Percentiles rank a stretch among this genome's conserved stretches.
Evolutionary conservation across 2,113 vertebrate genomes (phyloP).

Genomic region (Plotosus lineatus): DNA sequence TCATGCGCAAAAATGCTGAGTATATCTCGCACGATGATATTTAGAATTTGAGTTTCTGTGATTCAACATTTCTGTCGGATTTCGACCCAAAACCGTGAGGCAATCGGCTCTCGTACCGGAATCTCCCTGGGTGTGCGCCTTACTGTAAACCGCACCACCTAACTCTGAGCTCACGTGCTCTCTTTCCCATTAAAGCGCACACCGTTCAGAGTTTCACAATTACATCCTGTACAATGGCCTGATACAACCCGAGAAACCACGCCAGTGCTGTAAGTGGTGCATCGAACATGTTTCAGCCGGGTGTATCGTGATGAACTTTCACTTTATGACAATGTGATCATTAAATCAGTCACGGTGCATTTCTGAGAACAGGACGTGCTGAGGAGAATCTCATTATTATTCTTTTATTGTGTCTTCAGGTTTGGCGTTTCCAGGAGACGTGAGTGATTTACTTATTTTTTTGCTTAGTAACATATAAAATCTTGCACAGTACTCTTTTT

Average conservation of each 20-base stretch:
- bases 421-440: conserved; percentile 30
- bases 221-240: conserved; percentile 10
- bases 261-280: not conserved
- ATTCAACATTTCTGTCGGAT: not conserved
- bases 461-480: not conserved
- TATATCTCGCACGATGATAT: no score
- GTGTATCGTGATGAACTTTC: not conserved
- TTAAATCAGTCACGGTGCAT: conserved; percentile 29
- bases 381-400: not conserved
- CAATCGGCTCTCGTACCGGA: not conserved
- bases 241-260: conserved; percentile 45
- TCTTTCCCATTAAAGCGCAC: conserved; percentile 37
- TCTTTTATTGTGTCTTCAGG: conserved; percentile 43
- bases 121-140: conserved; percentile 18
- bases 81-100: not conserved
- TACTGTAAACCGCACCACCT: conserved; percentile 44
- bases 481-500: no score
- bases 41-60: not conserved
- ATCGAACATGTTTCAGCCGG: not conserved
- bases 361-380: conserved; percentile 16
- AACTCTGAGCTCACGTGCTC: conserved; percentile 32
- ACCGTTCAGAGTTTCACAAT: conserved; percentile 41
- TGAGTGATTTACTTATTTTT: conserved; percentile 41
- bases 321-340: conserved; percentile 26
- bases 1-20: no score